Percentiles rank a stretch among this genome's conserved stretches.
Evolutionary conservation across 2,113 vertebrate species (phyloP).

Genomic region (Bostrychus sinensis): DNA sequence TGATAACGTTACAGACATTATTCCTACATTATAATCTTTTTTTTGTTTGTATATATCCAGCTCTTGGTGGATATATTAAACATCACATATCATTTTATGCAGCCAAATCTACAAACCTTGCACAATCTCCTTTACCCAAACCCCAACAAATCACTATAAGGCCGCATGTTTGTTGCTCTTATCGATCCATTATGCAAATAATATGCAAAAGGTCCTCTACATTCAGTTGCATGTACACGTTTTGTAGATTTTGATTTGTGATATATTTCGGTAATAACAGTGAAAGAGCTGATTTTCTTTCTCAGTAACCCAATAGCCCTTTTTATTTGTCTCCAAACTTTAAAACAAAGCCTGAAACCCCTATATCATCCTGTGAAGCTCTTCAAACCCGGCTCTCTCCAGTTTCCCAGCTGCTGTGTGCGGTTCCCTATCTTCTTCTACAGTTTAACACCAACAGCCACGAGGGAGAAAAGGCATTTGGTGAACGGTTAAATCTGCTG

Average conservation of each 20-base stretch:
- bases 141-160: background rate
- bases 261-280: background rate
- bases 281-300: background rate
- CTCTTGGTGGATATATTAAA: too few species aligned
- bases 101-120: background rate
- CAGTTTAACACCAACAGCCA: conserved; percentile 32
- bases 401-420: conserved; percentile 35
- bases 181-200: conserved; percentile 3
- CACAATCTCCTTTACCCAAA: background rate
- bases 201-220: background rate
- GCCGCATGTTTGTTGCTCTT: background rate
- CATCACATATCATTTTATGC: too few species aligned
- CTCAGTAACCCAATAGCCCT: background rate
- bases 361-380: too few species aligned
- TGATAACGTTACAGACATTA: too few species aligned
- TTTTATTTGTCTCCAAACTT: background rate
- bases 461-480: conserved; percentile 42
- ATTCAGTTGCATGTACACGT: background rate
- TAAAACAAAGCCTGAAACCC: background rate
- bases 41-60: too few species aligned
- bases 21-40: too few species aligned
- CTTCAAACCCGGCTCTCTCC: background rate
- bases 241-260: background rate
- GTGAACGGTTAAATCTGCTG: conserved; percentile 60
- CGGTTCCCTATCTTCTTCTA: background rate